Evolutionary conservation across 1,140 invertebrate genomes (phyloP).

Genomic region (Drosophila takahashii): DNA sequence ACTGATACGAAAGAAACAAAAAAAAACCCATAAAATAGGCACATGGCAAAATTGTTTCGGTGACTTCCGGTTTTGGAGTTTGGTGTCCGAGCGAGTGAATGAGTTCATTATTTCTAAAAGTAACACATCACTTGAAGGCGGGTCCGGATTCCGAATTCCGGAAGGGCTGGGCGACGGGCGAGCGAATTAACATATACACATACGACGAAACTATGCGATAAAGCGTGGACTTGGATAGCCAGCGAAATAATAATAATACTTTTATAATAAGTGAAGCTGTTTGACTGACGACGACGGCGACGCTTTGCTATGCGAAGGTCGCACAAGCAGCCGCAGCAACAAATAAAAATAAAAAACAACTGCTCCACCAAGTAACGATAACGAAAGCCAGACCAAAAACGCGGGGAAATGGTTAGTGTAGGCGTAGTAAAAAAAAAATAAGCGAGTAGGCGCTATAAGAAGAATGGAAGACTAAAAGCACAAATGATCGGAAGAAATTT

Average conservation of each 20-base stretch:
- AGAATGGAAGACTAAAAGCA: slow-evolving; percentile 5
- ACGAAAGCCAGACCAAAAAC: slow-evolving; percentile 22
- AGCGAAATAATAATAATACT: slow-evolving; percentile 61
- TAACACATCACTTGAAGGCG: slow-evolving; percentile 7
- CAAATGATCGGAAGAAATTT: slow-evolving; percentile 2
- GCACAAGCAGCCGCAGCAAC: slow-evolving; percentile 44
- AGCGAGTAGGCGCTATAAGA: slow-evolving; percentile 13
- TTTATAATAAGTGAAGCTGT: slow-evolving; percentile 75
- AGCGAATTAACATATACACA: slow-evolving; percentile 65
- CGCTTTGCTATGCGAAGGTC: slow-evolving; percentile 81
- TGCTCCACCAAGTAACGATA: slow-evolving; percentile 32
- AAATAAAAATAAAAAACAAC: slow-evolving; percentile 1
- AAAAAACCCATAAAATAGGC: slow-evolving; percentile 1
- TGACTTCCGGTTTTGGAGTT: slow-evolving; percentile 55
- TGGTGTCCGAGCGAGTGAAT: slow-evolving; percentile 8
- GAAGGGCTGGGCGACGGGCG: slow-evolving; percentile 5
- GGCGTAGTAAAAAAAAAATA: slow-evolving; percentile 15
- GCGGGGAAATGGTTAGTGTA: slow-evolving; percentile 7
- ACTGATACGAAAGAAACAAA: neutral
- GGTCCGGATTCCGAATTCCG: neutral
- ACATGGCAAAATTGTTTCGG: slow-evolving; percentile 40
- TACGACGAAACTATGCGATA: slow-evolving; percentile 67
- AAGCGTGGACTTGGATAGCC: slow-evolving; percentile 77
- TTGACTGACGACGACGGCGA: slow-evolving; percentile 46
- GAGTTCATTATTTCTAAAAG: slow-evolving; percentile 36